Percentiles rank a stretch among this genome's conserved stretches.
Evolutionary conservation across 2,797 vertebrate species (phyloP).

Genomic region (Anguilla marmorata): DNA sequence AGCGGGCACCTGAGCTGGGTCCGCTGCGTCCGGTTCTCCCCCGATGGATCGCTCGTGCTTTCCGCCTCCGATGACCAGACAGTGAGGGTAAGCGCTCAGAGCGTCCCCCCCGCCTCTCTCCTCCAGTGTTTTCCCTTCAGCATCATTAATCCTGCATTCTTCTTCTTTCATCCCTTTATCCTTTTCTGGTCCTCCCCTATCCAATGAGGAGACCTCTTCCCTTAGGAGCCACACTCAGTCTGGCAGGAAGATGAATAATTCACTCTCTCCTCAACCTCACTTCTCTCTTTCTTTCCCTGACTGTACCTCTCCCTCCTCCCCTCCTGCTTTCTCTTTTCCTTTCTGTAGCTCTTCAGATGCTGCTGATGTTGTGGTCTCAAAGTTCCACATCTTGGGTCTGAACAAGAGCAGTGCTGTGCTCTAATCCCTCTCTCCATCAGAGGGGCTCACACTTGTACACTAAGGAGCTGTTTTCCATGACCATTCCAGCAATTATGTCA

Average conservation of each 20-base stretch:
- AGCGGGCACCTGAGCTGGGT: constrained; percentile 95
- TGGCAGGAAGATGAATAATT: neutral
- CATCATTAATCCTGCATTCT: neutral
- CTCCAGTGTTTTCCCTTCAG: neutral
- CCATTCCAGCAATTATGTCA: neutral
- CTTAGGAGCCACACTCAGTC: neutral
- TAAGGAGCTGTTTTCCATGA: neutral
- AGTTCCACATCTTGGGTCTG: neutral
- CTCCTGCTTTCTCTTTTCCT: neutral
- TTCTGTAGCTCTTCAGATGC: neutral
- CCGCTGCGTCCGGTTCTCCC: constrained; percentile 87
- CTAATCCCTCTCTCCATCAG: neutral
- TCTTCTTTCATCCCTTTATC: neutral
- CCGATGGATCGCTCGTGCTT: constrained; percentile 86
- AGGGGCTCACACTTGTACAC: neutral
- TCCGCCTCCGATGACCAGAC: constrained; percentile 95
- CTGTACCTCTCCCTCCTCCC: neutral
- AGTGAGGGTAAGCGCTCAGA: constrained; percentile 77
- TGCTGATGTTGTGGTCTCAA: neutral
- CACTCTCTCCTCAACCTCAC: neutral
- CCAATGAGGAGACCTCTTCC: neutral
- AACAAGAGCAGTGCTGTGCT: neutral
- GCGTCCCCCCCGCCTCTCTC: neutral
- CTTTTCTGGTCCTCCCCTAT: neutral
- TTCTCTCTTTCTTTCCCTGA: neutral